Conservation (phyloP, 2,797 vertebrate genomes). For the Chelidonichthys spinosus region DNA sequence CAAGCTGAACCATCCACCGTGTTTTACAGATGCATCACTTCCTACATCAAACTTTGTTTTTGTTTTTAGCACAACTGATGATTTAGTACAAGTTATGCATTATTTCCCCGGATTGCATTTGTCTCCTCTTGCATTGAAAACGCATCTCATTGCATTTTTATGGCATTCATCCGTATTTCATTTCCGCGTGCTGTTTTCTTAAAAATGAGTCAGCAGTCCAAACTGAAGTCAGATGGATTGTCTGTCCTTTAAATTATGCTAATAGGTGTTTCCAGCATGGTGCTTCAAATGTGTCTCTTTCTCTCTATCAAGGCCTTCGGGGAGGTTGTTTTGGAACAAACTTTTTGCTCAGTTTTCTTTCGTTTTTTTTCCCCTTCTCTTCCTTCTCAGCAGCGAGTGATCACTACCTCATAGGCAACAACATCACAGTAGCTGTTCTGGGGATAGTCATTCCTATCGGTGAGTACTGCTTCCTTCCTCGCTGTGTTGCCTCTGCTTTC, state of each 20-base stretch:
- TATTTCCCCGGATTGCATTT: slow-evolving; percentile 35
- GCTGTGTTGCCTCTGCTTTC: slow-evolving; percentile 50
- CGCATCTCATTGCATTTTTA: slow-evolving; percentile 55
- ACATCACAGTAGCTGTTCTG: slow-evolving; percentile 93
- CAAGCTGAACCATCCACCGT: slow-evolving; percentile 1
- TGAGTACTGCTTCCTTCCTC: slow-evolving; percentile 81
- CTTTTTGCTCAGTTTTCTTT: slow-evolving; percentile 28
- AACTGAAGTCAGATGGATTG: slow-evolving; percentile 50
- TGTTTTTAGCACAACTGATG: slow-evolving; percentile 14
- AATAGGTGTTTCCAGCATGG: slow-evolving; percentile 31
- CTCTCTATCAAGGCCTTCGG: slow-evolving; percentile 6
- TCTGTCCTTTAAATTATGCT: slow-evolving; percentile 45
- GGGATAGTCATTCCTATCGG: slow-evolving; percentile 95
- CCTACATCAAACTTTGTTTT: slow-evolving; percentile 8
- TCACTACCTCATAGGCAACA: slow-evolving; percentile 90
- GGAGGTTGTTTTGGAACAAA: slow-evolving; percentile 14
- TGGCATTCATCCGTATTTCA: slow-evolving; percentile 43
- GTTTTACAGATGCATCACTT: not conserved
- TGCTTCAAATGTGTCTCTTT: slow-evolving; percentile 28
- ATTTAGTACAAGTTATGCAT: slow-evolving; percentile 17
- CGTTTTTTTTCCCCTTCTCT: slow-evolving; percentile 7
- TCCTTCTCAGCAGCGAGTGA: slow-evolving; percentile 88
- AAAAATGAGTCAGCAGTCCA: slow-evolving; percentile 8
- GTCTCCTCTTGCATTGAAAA: slow-evolving; percentile 35
- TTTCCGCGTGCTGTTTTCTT: slow-evolving; percentile 37